phyloP scores from a whole-genome alignment of 2,888 invertebrate genomes.

The Apamea anceps region DNA sequence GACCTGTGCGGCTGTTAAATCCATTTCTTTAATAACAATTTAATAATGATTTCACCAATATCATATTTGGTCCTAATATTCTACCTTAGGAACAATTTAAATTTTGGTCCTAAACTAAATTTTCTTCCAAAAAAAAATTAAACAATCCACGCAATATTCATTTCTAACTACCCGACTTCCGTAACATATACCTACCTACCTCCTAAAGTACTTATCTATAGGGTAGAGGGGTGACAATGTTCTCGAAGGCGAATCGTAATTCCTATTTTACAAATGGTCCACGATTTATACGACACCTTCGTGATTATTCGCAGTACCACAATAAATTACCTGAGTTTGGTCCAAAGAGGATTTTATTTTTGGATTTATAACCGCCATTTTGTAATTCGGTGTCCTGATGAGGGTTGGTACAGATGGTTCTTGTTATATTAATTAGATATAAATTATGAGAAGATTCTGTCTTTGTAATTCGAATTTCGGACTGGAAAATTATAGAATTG shows the following conservation, averaged over 20 bases:
- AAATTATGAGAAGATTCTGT: constrained; percentile 48
- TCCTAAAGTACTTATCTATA: constrained; percentile 61
- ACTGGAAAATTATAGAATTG: constrained; percentile 6
- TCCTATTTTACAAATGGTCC: constrained; percentile 90
- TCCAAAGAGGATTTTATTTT: constrained; percentile 86
- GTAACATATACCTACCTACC: constrained; percentile 49
- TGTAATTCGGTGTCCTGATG: constrained; percentile 76
- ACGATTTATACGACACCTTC: constrained; percentile 89
- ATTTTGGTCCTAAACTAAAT: not conserved
- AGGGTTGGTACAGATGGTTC: constrained; percentile 60
- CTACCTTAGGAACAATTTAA: not conserved
- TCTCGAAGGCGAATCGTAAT: constrained; percentile 83
- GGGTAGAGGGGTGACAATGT: constrained; percentile 79
- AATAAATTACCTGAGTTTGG: constrained; percentile 88
- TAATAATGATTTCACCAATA: not conserved
- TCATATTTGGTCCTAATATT: not conserved
- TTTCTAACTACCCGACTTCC: constrained; percentile 49
- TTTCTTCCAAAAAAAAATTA: not conserved
- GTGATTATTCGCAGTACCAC: constrained; percentile 88
- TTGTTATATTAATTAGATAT: constrained; percentile 65
- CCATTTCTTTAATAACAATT: not conserved
- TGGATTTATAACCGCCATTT: constrained; percentile 86
- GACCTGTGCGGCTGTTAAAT: too few species aligned
- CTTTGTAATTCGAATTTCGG: constrained; percentile 29
- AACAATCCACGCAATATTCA: constrained; percentile 21